phyloP scores from a whole-genome alignment of 2,888 invertebrate genomes.

The Dendrolimus pini region DNA sequence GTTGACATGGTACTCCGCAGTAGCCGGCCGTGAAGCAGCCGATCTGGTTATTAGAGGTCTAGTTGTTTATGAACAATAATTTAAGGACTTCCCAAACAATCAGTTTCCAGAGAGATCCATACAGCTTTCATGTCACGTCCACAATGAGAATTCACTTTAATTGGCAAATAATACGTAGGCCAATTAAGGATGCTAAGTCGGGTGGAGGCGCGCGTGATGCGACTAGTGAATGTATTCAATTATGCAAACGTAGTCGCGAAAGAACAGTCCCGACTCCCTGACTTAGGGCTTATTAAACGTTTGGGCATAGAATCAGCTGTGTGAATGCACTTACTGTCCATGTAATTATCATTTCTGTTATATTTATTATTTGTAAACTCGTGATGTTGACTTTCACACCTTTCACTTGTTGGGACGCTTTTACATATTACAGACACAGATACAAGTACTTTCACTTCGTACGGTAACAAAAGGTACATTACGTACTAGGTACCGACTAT shows the following conservation, averaged over 20 bases:
- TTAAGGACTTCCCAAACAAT: constrained; percentile 37
- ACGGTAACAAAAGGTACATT: constrained; percentile 10
- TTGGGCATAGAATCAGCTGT: constrained; percentile 4
- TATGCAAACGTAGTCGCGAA: constrained; percentile 68
- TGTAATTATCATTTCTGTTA: neutral
- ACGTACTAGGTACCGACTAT: constrained; percentile 7
- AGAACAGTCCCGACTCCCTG: constrained; percentile 44
- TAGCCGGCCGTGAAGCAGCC: constrained; percentile 2
- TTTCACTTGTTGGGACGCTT: constrained; percentile 37
- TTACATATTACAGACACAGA: constrained; percentile 25
- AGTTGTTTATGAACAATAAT: constrained; percentile 48
- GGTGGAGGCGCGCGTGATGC: constrained; percentile 69
- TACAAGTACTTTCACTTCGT: constrained; percentile 28
- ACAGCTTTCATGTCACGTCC: constrained; percentile 70
- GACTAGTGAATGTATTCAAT: constrained; percentile 71
- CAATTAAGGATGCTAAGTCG: constrained; percentile 76
- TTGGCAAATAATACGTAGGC: constrained; percentile 77
- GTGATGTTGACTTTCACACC: constrained; percentile 34
- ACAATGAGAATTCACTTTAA: constrained; percentile 75
- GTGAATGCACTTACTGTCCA: neutral
- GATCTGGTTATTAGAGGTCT: constrained; percentile 19
- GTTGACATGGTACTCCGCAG: constrained; percentile 16
- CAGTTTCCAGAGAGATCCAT: constrained; percentile 44
- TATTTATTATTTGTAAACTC: constrained; percentile 4
- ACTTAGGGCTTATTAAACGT: constrained; percentile 41